Percentiles rank a stretch among this genome's conserved stretches.
Conservation (phyloP, 2,797 vertebrate genomes). For the Ctenopoma kingsleyae region DNA sequence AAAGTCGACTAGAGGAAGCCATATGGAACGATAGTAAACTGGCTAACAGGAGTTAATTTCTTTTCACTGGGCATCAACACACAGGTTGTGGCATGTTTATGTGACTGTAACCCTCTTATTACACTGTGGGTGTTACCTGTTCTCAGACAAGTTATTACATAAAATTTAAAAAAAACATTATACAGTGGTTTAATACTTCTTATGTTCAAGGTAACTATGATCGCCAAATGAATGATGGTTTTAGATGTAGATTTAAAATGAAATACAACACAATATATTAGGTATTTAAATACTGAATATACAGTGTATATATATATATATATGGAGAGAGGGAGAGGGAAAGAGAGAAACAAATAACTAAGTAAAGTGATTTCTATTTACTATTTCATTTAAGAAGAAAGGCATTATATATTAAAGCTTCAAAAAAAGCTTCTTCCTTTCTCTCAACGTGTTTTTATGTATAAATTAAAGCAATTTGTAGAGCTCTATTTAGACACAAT, state of each 20-base stretch:
- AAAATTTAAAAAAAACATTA: background rate
- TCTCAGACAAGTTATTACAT: background rate
- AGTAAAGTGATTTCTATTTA: conserved; percentile 1
- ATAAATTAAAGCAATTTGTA: conserved; percentile 15
- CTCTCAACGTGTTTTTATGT: background rate
- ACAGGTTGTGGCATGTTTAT: conserved; percentile 44
- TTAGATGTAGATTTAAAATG: conserved; percentile 7
- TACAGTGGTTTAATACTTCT: background rate
- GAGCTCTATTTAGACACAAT: conserved; percentile 19
- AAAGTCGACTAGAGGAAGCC: conserved; percentile 52
- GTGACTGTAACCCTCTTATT: conserved; percentile 36
- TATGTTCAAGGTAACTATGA: background rate
- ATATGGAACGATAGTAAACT: conserved; percentile 74
- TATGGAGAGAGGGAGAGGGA: too few species aligned
- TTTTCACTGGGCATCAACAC: conserved; percentile 44
- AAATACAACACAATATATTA: conserved; percentile 8
- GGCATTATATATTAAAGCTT: conserved; percentile 17
- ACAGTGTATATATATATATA: too few species aligned
- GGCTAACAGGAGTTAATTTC: conserved; percentile 42
- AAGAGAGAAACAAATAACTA: background rate
- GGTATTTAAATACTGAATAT: conserved; percentile 8
- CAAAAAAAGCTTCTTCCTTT: conserved; percentile 2
- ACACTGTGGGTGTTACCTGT: conserved; percentile 17
- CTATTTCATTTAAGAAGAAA: background rate
- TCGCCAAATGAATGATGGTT: conserved; percentile 6